These are phyloP conservation scores for Anthopleura xanthogrammica DNA, from an alignment of 92 coral and sea anemone species.

Conservation along the genomic window DNA sequence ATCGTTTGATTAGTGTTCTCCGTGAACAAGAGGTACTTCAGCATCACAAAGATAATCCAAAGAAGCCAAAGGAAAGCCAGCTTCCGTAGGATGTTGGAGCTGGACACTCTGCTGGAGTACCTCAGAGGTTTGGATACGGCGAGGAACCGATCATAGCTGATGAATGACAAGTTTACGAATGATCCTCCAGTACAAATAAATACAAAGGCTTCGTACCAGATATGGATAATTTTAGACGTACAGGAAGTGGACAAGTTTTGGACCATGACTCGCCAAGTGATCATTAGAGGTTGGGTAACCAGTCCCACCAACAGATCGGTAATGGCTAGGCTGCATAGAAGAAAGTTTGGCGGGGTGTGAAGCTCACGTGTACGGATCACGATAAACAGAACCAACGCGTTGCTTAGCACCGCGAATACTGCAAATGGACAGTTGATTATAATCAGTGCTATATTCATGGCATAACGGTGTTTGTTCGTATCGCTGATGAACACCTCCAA, in stretches of 20 bases:
- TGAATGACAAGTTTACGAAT: conserved; percentile 31
- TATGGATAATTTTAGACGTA: conserved; percentile 30
- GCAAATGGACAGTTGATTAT: conserved; percentile 53
- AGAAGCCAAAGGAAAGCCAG: conserved; percentile 31
- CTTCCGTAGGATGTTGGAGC: conserved; percentile 3
- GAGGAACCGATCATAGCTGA: conserved; percentile 46
- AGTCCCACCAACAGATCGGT: conserved; percentile 51
- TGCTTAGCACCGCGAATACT: conserved; percentile 43
- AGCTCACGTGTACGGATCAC: conserved; percentile 36
- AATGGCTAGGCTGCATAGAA: conserved; percentile 48
- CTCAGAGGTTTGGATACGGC: conserved; percentile 48
- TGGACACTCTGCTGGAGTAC: conserved; percentile 34
- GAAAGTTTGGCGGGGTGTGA: conserved; percentile 44
- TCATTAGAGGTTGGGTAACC: conserved; percentile 48
- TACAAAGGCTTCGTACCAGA: conserved; percentile 47
- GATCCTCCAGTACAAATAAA: conserved; percentile 54
- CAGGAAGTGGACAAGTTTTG: conserved; percentile 46
- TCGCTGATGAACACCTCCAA: conserved; percentile 8
- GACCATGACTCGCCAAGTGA: conserved; percentile 56
- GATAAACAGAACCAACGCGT: conserved; percentile 22
- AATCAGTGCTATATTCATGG: conserved; percentile 42
- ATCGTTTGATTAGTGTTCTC: conserved; percentile 32
- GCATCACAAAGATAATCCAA: conserved; percentile 39
- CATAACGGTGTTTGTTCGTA: conserved; percentile 17
- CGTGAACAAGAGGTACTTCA: conserved; percentile 43